phyloP scores from a whole-genome alignment of 1,140 invertebrate species.

The Dryas iulia region DNA sequence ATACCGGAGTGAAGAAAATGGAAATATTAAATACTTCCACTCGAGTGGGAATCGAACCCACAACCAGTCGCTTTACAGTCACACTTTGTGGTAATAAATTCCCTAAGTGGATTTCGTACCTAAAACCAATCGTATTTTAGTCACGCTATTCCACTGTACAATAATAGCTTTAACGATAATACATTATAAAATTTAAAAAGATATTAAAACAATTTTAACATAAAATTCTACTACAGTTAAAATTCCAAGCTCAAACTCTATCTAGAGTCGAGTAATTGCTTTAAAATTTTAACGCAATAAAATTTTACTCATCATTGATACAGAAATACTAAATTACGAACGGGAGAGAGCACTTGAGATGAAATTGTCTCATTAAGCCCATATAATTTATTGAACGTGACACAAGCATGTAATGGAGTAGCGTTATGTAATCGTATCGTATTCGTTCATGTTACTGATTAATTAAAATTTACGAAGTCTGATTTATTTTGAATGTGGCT shows the following conservation, averaged over 20 bases:
- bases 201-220: neutral
- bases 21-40: no score
- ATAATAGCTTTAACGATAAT: neutral
- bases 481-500: neutral
- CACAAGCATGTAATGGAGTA: constrained; percentile 11
- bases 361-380: constrained; percentile 31
- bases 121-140: no score
- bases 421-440: constrained; percentile 8
- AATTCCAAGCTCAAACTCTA: neutral
- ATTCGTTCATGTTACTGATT: constrained; percentile 13
- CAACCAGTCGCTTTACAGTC: no score
- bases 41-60: no score
- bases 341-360: constrained; percentile 23
- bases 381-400: constrained; percentile 33
- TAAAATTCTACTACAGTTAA: neutral
- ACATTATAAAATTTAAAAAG: neutral
- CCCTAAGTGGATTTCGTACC: no score
- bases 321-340: constrained; percentile 26
- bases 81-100: no score
- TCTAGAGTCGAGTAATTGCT: constrained; percentile 11
- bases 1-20: no score
- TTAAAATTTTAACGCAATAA: constrained; percentile 31
- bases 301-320: constrained; percentile 31
- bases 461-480: constrained; percentile 6
- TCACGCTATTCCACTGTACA: no score